Conservation (phyloP, 1,140 invertebrate genomes). For the Papilio xuthus region DNA sequence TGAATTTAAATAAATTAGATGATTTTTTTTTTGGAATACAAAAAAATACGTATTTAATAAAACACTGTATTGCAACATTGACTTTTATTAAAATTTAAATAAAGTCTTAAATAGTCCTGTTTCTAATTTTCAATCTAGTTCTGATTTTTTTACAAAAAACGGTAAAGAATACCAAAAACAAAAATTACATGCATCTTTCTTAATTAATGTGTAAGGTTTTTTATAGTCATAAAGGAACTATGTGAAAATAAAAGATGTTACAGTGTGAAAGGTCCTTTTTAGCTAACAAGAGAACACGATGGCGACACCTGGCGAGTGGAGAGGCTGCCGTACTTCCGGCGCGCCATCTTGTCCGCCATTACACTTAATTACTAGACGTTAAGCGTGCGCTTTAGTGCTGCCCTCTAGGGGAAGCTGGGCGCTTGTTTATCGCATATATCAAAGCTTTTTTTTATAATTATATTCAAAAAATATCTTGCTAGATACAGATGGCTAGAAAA, state of each 20-base stretch:
- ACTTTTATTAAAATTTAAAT: too few relatives aligned
- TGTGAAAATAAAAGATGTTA: constrained; percentile 29
- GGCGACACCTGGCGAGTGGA: constrained; percentile 44
- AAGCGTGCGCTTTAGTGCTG: constrained; percentile 41
- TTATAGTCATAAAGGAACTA: too few relatives aligned
- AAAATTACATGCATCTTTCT: too few relatives aligned
- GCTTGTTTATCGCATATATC: neutral
- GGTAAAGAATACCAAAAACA: too few relatives aligned
- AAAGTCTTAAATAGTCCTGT: too few relatives aligned
- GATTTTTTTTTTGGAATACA: neutral
- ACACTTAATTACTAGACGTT: constrained; percentile 45
- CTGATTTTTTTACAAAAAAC: too few relatives aligned
- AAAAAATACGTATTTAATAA: too few relatives aligned
- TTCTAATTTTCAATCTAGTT: too few relatives aligned
- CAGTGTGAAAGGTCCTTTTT: neutral
- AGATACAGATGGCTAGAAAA: too few relatives aligned
- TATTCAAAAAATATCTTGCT: neutral
- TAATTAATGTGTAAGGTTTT: too few relatives aligned
- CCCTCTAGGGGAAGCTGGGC: neutral
- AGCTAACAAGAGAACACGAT: constrained; percentile 6
- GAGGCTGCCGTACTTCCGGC: constrained; percentile 43
- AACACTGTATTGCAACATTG: too few relatives aligned
- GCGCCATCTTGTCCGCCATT: constrained; percentile 48
- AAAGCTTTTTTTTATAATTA: neutral
- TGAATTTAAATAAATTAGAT: neutral